These are phyloP conservation scores for Drosophila monieri DNA, from an alignment of 2,888 invertebrate species.

Conservation along the genomic window DNA sequence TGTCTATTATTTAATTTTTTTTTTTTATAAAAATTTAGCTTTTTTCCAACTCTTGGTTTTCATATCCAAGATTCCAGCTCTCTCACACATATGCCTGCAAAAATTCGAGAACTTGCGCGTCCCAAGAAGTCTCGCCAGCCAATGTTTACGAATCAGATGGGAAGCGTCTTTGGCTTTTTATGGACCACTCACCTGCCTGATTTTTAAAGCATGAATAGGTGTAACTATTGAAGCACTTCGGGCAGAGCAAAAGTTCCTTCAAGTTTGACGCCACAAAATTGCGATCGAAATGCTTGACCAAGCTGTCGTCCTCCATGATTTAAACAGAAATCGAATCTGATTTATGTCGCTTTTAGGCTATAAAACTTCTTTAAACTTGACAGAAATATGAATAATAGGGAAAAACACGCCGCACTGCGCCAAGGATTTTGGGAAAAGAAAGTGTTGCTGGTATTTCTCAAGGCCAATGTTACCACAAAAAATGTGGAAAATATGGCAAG, in stretches of 20 bases:
- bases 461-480: slow-evolving; percentile 1
- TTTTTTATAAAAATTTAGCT: too few species aligned
- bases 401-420: not conserved
- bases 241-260: slow-evolving; percentile 66
- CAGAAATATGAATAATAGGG: not conserved
- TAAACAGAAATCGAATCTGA: not conserved
- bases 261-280: slow-evolving; percentile 73
- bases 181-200: slow-evolving; percentile 32
- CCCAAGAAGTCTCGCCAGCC: not conserved
- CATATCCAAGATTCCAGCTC: not conserved
- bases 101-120: not conserved
- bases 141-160: not conserved
- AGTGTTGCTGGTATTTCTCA: not conserved
- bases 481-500: not conserved
- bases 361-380: not conserved
- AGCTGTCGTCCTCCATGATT: slow-evolving; percentile 41
- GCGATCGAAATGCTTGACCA: slow-evolving; percentile 69
- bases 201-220: slow-evolving; percentile 33
- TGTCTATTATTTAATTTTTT: too few species aligned
- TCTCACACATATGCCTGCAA: not conserved
- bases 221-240: slow-evolving; percentile 71
- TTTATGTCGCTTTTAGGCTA: not conserved
- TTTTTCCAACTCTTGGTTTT: not conserved
- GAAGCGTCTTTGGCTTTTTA: not conserved
- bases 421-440: not conserved